Conservation (phyloP, 2,113 vertebrate genomes). For the Scolopax mira region DNA sequence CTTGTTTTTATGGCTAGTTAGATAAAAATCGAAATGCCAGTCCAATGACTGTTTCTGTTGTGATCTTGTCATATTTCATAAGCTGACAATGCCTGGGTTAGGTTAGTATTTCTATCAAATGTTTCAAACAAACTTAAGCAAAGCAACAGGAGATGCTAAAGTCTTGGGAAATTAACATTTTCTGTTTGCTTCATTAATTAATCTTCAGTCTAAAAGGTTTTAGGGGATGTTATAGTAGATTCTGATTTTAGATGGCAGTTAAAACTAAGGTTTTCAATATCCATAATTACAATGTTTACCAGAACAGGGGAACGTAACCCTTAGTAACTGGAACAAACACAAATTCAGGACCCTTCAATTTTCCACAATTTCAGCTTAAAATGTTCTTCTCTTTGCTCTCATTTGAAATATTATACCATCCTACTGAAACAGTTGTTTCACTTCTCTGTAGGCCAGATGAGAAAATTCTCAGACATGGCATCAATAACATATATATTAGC, state of each 20-base stretch:
- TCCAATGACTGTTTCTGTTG: background rate
- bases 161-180: background rate
- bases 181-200: background rate
- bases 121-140: background rate
- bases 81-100: background rate
- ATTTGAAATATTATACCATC: background rate
- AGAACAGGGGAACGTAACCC: background rate
- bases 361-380: background rate
- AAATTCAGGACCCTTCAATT: background rate
- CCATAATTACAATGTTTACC: slow-evolving; percentile 15
- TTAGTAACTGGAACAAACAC: slow-evolving; percentile 5
- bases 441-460: background rate
- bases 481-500: background rate
- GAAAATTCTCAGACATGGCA: background rate
- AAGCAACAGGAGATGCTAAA: background rate
- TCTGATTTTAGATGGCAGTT: slow-evolving; percentile 24
- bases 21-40: background rate
- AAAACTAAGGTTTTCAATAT: slow-evolving; percentile 39
- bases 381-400: background rate
- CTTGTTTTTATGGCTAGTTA: slow-evolving; percentile 13
- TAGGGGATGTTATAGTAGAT: background rate
- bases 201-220: background rate
- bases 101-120: background rate
- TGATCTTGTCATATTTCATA: background rate
- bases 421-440: background rate